phyloP scores from a whole-genome alignment of 2,888 invertebrate genomes.

The Ceriagrion tenellum region DNA sequence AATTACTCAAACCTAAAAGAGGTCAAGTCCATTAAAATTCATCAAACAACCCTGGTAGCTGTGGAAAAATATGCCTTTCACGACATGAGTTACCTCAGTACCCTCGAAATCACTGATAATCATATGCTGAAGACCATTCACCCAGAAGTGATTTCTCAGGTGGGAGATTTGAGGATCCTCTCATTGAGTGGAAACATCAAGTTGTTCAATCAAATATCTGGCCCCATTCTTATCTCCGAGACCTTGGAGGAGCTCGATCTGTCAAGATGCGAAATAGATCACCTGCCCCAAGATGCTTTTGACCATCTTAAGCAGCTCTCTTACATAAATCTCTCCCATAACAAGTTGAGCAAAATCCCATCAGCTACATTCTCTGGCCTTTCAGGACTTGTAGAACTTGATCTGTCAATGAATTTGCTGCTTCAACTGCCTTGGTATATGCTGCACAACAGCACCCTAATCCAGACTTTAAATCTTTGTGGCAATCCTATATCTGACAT shows the following conservation, averaged over 20 bases:
- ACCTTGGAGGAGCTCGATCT: constrained; percentile 20
- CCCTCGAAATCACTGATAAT: constrained; percentile 23
- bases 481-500: background rate
- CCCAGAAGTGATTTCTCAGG: background rate
- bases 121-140: background rate
- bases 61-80: background rate
- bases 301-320: background rate
- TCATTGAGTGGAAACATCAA: background rate
- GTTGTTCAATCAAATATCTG: background rate
- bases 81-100: background rate
- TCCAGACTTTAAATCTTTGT: background rate
- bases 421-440: background rate
- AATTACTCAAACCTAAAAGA: background rate
- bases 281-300: background rate
- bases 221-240: constrained; percentile 2
- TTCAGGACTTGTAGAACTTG: background rate
- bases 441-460: background rate
- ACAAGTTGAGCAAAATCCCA: background rate
- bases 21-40: background rate
- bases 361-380: background rate
- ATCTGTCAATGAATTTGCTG: background rate
- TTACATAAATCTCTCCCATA: background rate
- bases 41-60: background rate
- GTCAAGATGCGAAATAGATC: constrained; percentile 4
- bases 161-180: background rate